Conservation (phyloP, 2,113 vertebrate genomes). For the Corvus hawaiiensis region DNA sequence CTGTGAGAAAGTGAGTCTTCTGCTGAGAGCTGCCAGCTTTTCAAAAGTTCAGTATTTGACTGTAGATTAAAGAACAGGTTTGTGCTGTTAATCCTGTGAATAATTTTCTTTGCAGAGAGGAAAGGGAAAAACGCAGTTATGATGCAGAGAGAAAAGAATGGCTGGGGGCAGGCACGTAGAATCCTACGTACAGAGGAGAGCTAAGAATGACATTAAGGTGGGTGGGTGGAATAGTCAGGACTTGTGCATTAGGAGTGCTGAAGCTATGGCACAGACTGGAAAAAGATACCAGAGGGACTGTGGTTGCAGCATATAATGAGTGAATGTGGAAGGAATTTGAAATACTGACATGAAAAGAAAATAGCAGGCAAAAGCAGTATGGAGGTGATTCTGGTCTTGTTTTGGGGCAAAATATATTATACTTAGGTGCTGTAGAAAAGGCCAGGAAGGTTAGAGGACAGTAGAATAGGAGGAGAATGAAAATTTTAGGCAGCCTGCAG, state of each 20-base stretch:
- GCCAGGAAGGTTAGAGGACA: not conserved
- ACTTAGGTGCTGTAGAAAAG: not conserved
- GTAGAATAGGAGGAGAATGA: not conserved
- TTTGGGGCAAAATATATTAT: not conserved
- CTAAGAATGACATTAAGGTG: not conserved
- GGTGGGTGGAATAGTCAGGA: not conserved
- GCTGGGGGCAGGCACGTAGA: not conserved
- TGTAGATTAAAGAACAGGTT: conserved; percentile 12
- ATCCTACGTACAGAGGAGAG: not conserved
- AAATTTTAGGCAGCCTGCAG: not conserved
- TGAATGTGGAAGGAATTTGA: not conserved
- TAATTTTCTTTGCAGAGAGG: not conserved
- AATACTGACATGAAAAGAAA: not conserved
- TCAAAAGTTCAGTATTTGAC: not conserved
- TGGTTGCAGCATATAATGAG: not conserved
- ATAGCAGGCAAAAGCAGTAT: not conserved
- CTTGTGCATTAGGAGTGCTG: not conserved
- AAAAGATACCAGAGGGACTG: not conserved
- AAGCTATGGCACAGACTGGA: not conserved
- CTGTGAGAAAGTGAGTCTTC: not conserved
- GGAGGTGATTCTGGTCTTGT: not conserved
- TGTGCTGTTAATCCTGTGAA: conserved; percentile 35
- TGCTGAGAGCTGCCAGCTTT: not conserved
- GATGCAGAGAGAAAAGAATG: not conserved
- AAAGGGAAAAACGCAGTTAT: not conserved